Evolutionary conservation across 2,113 vertebrate genomes (phyloP).

Genomic region (Chamaea fasciata): DNA sequence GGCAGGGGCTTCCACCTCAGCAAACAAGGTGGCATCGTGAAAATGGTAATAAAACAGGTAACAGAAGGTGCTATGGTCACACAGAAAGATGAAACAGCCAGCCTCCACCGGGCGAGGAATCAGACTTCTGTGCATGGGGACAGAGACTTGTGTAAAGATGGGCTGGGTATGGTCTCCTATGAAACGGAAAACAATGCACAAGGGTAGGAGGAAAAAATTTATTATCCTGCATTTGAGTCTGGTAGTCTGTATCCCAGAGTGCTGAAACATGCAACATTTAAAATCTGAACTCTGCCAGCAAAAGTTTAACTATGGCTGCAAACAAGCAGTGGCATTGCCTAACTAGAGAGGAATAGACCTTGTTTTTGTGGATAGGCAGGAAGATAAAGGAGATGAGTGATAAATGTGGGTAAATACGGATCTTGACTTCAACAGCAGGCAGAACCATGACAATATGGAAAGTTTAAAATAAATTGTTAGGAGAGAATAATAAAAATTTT

Average conservation of each 20-base stretch:
- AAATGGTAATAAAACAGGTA: not conserved
- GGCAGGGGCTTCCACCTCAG: not conserved
- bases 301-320: not conserved
- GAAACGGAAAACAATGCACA: not conserved
- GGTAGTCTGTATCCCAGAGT: not conserved
- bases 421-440: not conserved
- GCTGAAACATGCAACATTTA: not conserved
- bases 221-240: not conserved
- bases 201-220: not conserved
- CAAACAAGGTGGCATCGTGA: not conserved
- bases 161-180: not conserved
- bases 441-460: not conserved
- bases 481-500: not conserved
- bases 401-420: not conserved
- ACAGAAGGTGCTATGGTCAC: not conserved
- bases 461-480: not conserved
- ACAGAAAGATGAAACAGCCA: not conserved
- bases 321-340: not conserved
- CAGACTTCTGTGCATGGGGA: not conserved
- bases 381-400: not conserved
- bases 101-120: not conserved
- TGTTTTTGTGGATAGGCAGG: not conserved
- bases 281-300: not conserved
- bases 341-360: not conserved
- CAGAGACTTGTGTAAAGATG: not conserved